Conservation (phyloP, 2,888 invertebrate genomes). For the Rhingia campestris region DNA sequence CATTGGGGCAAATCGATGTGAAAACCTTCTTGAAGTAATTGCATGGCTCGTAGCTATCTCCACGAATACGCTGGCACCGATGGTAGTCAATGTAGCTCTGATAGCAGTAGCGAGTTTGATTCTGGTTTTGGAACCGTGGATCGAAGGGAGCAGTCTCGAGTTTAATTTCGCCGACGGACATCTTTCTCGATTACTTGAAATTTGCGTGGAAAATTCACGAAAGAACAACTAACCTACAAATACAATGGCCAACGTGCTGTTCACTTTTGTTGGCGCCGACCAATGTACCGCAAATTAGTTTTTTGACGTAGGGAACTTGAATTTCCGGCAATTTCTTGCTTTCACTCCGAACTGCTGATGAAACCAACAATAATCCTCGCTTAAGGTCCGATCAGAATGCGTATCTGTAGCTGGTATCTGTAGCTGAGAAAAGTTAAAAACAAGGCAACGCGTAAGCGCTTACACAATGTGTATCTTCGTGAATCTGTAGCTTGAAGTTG, state of each 20-base stretch:
- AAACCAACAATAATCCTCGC: constrained; percentile 49
- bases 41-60: constrained; percentile 94
- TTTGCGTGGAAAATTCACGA: constrained; percentile 59
- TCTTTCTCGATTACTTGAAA: constrained; percentile 57
- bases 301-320: constrained; percentile 22
- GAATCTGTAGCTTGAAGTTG: too few species aligned
- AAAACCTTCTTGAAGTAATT: constrained; percentile 94
- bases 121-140: constrained; percentile 97
- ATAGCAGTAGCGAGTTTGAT: constrained; percentile 97
- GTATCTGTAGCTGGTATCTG: too few species aligned
- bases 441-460: too few species aligned
- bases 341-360: constrained; percentile 33
- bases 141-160: constrained; percentile 93
- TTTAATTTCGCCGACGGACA: constrained; percentile 75
- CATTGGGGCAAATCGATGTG: constrained; percentile 91
- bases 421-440: too few species aligned
- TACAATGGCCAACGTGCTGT: constrained; percentile 3
- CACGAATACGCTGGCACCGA: constrained; percentile 94
- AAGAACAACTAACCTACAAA: constrained; percentile 31
- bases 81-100: constrained; percentile 96
- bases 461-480: too few species aligned
- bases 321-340: constrained; percentile 44
- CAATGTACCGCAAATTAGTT: constrained; percentile 30
- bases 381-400: neutral
- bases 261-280: neutral